Base-by-base conservation (phyloP, 2,888 invertebrate genomes). In the Caenorhabditis angaria region DNA sequence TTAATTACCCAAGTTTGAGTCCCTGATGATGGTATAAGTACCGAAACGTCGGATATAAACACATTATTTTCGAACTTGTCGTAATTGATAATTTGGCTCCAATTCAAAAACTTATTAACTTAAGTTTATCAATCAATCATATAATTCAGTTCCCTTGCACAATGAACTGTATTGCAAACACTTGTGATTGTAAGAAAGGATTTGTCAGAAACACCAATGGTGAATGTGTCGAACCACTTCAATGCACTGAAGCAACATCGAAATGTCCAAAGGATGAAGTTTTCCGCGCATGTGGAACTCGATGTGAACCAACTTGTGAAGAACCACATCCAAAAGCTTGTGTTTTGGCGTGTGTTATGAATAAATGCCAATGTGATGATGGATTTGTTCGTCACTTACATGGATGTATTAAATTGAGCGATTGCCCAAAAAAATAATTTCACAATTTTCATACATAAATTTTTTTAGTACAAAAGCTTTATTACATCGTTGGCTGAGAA, bases 141-240 rank as follows among this genome's bases (percentile, higher is more conserved):
- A 41, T 50, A 27, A 6, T 51, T 65, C 53, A 70, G 69, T 65
- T 60, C 32, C 61, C 47, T 5, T 70, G 70, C 48, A 65, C 70
- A 12, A 61, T 65, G 48, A 47, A 65, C 53, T 70, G 70, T 25
- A 51, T 70, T 20, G 57, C 48, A 53, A 62, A 70, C 50, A 24
- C 41, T 3, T 70, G 70, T n/a, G 65, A 70, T 24, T 70, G 70
- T 61, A 65, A 61, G 18, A 61, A 70, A 24, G 65, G 65, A 32
- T 70, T 70, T 29, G 61, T 65, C 12, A 65, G 70, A 24, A 70
- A 70, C 50, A 24, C 65, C 0, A 3, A 47, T 28, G 61, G 18
- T 50, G 67, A 58, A 61, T 67, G 57, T 32, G 47, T 12, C 47
- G 22, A 51, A 28, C 24, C 20, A 58, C 53, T 56, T 58, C 51